These are phyloP conservation scores for Labeo rohita DNA, from an alignment of 2,113 vertebrate species.

Conservation along the genomic window DNA sequence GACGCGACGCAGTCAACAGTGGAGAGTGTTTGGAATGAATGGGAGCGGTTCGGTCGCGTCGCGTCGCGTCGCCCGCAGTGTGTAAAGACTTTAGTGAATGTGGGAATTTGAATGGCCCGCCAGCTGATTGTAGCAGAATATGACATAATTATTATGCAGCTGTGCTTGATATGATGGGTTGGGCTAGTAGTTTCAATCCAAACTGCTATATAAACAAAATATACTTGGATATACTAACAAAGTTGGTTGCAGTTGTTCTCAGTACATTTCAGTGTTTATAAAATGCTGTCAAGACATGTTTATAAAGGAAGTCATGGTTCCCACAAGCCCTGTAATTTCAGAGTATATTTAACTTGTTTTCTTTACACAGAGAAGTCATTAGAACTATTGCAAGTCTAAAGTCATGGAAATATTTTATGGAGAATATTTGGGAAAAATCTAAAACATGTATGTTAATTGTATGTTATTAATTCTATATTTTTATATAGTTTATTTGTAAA, in stretches of 20 bases:
- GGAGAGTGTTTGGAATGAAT: neutral
- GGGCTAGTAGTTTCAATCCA: neutral
- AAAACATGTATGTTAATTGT: too few relatives aligned
- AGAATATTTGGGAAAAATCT: neutral
- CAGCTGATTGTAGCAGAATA: too few relatives aligned
- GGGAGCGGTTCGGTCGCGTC: neutral
- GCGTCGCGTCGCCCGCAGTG: neutral
- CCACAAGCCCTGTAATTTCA: neutral
- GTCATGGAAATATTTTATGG: neutral
- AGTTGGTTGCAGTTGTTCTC: neutral
- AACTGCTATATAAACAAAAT: neutral
- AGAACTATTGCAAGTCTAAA: neutral
- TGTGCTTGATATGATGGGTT: neutral
- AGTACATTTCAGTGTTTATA: neutral
- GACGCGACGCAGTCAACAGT: neutral
- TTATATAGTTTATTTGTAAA: too few relatives aligned
- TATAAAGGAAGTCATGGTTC: neutral
- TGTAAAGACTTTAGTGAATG: neutral
- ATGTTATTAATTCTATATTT: too few relatives aligned
- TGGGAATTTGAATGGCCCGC: neutral
- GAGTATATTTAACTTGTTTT: neutral
- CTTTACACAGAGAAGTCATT: neutral
- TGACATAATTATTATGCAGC: neutral
- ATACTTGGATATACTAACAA: too few relatives aligned
- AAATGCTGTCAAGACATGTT: neutral